Conservation (phyloP, 2,888 invertebrate genomes). For the Andrena dorsata region DNA sequence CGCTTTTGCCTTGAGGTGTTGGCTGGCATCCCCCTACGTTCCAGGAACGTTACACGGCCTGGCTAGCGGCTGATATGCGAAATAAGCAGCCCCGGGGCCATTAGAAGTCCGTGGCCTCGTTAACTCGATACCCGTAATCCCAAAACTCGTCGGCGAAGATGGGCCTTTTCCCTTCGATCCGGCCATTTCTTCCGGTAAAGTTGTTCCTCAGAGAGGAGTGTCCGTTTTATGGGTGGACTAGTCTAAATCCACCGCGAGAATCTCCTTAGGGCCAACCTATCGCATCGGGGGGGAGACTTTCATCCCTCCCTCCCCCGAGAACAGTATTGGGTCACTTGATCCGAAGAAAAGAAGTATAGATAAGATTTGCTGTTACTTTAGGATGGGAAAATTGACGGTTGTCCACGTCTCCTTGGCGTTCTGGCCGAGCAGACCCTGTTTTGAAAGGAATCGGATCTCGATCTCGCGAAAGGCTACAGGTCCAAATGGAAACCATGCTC, state of each 20-base stretch:
- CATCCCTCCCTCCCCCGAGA: not conserved
- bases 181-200: slow-evolving; percentile 30
- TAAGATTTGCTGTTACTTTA: not conserved
- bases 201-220: slow-evolving; percentile 38
- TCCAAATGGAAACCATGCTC: slow-evolving; percentile 34
- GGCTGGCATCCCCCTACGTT: slow-evolving; percentile 75
- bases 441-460: not conserved
- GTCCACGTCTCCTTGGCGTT: not conserved
- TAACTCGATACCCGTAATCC: slow-evolving; percentile 69
- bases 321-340: not conserved
- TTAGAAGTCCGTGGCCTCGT: slow-evolving; percentile 69
- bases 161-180: slow-evolving; percentile 62
- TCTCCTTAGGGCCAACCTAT: not conserved
- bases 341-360: not conserved
- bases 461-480: slow-evolving; percentile 44
- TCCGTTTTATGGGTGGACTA: slow-evolving; percentile 26
- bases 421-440: not conserved
- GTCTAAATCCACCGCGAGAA: not conserved
- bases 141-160: slow-evolving; percentile 60
- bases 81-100: slow-evolving; percentile 80
- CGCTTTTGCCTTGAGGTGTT: slow-evolving; percentile 83
- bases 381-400: not conserved
- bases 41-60: slow-evolving; percentile 75
- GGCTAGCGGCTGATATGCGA: slow-evolving; percentile 80
- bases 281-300: not conserved